Base-by-base conservation (phyloP, 2,113 vertebrate species). In the Mormyrus iriodes region DNA sequence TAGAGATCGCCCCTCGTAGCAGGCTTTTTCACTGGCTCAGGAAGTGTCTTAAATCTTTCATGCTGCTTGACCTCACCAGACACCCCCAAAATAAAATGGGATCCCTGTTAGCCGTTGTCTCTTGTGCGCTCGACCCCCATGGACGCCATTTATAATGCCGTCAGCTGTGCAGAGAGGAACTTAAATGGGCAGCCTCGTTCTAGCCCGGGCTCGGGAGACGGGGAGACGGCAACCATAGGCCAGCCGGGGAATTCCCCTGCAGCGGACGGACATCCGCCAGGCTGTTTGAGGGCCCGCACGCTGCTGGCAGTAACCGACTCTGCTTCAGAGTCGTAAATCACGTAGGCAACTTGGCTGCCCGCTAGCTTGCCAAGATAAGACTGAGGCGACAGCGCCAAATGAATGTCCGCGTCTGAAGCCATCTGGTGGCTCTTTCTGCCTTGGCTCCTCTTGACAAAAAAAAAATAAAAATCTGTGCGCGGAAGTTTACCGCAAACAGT, bases 71-170 rank as follows among this genome's bases (percentile, higher is more conserved):
- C 88, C 91, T 51, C 89, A 90, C 88, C 89, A 86, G 53, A 13
- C 84, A 24, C 44, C 89, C 88, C 65, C 42, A 73, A 85, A 79
- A n/a, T 8, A 65, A 88, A 92, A 88, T 79, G 89, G 39, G 49
- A 46, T 87, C 51, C 39, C 12, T 88, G 92, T 92, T 93, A 91
- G 90, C 49, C 13, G 3, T 31, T 24, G 88, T 61, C 88, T 88
- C 42, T 51, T 76, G 51, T 49, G 53, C 46, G 12, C 12, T 7
- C 46, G 58, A 53, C 13, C 61, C 65, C 89, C 3, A 79, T 85
- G 52, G 21, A 90, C 85, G 84, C 90, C 89, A 92, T 90, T 93
- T 93, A 93, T 92, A 91, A 90, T 90, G 85, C 69, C 65, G 82
- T 93, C 92, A 92, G 91, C 91, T 92, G 91, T 55, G 91, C 90